Conservation (phyloP, 2,113 vertebrate genomes). For the Vimba vimba region DNA sequence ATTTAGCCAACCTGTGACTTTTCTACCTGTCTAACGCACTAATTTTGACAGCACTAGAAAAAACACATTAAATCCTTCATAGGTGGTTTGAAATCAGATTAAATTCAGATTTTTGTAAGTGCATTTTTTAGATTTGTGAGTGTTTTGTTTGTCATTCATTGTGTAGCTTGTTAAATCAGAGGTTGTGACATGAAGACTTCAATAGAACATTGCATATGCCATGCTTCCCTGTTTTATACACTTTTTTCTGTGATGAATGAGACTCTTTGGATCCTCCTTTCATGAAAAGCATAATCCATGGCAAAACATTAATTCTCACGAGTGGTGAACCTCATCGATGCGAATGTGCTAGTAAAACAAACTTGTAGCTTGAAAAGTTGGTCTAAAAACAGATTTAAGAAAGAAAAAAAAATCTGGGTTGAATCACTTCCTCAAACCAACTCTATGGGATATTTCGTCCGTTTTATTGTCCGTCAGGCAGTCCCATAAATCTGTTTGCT, state of each 20-base stretch:
- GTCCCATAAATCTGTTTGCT: background rate
- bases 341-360: background rate
- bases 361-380: background rate
- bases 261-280: background rate
- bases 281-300: background rate
- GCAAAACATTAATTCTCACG: background rate
- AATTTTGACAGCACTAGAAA: too few relatives aligned
- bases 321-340: background rate
- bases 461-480: background rate
- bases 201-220: background rate
- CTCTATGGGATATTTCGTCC: background rate
- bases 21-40: too few relatives aligned
- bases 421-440: background rate
- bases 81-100: background rate
- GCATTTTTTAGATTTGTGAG: background rate
- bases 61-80: too few relatives aligned
- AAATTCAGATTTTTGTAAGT: background rate
- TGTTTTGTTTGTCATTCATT: background rate
- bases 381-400: background rate
- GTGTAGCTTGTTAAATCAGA: background rate
- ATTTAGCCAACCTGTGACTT: too few relatives aligned
- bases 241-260: background rate
- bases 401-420: background rate
- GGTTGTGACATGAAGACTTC: background rate
- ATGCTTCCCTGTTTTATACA: background rate